Evolutionary conservation across 2,113 vertebrate species (phyloP), one percentile per base, ranked within the genome.

Genomic region (Hyaena hyaena): DNA sequence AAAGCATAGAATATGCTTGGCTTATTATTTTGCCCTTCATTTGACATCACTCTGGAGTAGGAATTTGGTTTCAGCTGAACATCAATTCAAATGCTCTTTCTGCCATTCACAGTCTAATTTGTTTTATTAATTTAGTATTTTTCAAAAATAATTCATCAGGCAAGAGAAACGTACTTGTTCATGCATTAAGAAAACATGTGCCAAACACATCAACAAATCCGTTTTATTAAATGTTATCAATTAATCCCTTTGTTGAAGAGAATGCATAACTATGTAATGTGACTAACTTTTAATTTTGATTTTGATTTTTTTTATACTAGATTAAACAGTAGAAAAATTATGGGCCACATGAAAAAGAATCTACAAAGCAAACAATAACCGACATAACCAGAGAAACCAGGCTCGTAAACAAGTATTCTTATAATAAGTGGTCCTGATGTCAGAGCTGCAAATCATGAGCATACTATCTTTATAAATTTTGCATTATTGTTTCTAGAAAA

Each of bases 91-190:
- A 84, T 61, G 83, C 28, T 65, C 48, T 79, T 79, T 77, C 31
- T 73, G 39, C 2, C 4, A 61, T 71, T 93, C 9, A 15, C 31
- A 87, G 17, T 80, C 12, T 87, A 45, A 39, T 76, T 66, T n/a
- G 65, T 55, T 96, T 88, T 63, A 87, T 66, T 95, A 39, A 68
- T 96, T 79, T 93, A 95, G 76, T 82, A 81, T 88, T 96, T 96
- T 93, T 33, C 69, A 88, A 65, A 97, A 82, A 26, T 65, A 88
- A 26, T 65, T 84, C 35, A 63, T 74, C 88, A 96, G 39, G 21
- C 48, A 93, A 92, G 8, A 95, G 24, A 71, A 87, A 96, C 23
- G 10, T 50, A 61, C 24, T 81, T 92, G 5, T 50, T 43, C 10
- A 87, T 69, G 16, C 10, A 74, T 50, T 90, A 16, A 84, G 35